Percentiles rank a stretch among this genome's conserved stretches.
Conservation (phyloP, 1,140 invertebrate genomes). For the Aphaenogaster rudis region DNA sequence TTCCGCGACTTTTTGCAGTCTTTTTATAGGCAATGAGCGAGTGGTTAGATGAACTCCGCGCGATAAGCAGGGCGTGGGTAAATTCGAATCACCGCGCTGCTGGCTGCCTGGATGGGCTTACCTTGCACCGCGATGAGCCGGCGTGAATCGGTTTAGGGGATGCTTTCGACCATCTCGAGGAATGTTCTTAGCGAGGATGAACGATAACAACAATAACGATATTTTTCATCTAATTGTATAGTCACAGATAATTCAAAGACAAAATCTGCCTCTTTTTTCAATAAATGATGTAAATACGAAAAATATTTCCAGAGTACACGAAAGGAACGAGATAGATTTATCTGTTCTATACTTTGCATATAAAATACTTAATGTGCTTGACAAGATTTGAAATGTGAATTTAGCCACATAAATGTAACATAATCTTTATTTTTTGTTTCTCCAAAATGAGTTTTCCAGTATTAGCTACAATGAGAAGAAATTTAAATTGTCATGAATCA, state of each 20-base stretch:
- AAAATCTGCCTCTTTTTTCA: neutral
- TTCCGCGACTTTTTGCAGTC: constrained; percentile 68
- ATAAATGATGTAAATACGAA: neutral
- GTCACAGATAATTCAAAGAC: neutral
- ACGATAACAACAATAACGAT: neutral
- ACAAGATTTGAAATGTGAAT: neutral
- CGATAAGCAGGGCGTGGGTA: constrained; percentile 68
- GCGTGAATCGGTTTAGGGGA: constrained; percentile 42
- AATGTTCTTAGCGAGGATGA: constrained; percentile 11
- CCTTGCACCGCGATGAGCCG: constrained; percentile 23
- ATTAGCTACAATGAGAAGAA: neutral
- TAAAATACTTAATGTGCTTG: neutral
- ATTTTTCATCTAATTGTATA: neutral
- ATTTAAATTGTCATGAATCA: constrained; percentile 2
- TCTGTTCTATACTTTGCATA: neutral
- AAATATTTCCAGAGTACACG: neutral
- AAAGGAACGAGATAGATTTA: constrained; percentile 1
- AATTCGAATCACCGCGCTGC: constrained; percentile 63
- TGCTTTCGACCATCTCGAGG: constrained; percentile 33
- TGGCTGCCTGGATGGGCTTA: constrained; percentile 37
- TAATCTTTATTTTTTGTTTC: neutral
- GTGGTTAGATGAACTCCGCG: constrained; percentile 72
- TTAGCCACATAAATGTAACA: neutral
- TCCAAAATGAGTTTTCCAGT: neutral
- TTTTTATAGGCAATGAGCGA: constrained; percentile 73